phyloP scores from a whole-genome alignment of 2,888 invertebrate species.

The Dastarcus helophoroides region DNA sequence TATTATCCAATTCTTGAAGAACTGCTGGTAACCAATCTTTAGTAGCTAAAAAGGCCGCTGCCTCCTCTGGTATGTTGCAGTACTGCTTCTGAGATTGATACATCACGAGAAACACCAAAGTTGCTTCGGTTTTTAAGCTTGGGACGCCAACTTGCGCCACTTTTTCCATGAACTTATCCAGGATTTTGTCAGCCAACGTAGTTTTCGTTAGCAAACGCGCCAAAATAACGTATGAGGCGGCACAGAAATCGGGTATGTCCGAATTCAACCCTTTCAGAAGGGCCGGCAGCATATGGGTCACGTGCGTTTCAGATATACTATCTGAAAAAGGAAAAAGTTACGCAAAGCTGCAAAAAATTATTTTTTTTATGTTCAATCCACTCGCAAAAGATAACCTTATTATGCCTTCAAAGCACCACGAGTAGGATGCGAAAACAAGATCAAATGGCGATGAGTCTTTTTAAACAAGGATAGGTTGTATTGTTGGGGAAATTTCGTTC shows the following conservation, averaged over 20 bases:
- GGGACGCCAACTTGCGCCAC: conserved; percentile 40
- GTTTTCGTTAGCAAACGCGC: conserved; percentile 57
- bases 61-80: conserved; percentile 38
- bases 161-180: conserved; percentile 50
- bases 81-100: conserved; percentile 51
- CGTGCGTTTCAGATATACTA: conserved; percentile 51
- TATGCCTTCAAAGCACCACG: too few relatives aligned
- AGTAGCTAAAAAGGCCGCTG: conserved; percentile 41
- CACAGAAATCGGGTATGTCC: conserved; percentile 54
- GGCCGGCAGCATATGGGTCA: conserved; percentile 58
- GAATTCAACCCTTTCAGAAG: conserved; percentile 62
- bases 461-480: too few relatives aligned
- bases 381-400: too few relatives aligned
- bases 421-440: too few relatives aligned
- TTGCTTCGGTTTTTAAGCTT: conserved; percentile 49
- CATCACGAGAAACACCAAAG: conserved; percentile 55
- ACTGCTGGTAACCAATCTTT: conserved; percentile 39
- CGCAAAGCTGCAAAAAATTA: too few relatives aligned
- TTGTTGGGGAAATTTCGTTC: too few relatives aligned
- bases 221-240: conserved; percentile 62
- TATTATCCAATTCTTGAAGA: conserved; percentile 43
- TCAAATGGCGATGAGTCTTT: too few relatives aligned
- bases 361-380: too few relatives aligned
- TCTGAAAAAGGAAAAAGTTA: too few relatives aligned
- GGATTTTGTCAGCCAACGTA: conserved; percentile 43